Base-by-base conservation (phyloP, 2,888 invertebrate species). In the Lysandra coridon region DNA sequence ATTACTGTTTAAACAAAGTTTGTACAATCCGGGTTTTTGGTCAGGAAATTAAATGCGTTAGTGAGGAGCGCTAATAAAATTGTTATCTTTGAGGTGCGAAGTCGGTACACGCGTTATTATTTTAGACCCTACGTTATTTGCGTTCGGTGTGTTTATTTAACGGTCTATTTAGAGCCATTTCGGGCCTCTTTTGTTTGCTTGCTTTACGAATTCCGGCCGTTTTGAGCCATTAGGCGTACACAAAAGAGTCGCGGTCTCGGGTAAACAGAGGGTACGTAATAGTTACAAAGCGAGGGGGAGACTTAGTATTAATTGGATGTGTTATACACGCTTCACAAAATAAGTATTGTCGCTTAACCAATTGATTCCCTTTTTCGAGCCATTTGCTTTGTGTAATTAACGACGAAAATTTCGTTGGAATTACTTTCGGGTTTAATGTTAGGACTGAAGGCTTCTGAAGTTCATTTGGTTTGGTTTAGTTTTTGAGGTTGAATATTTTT, bases 151-250 rank as follows among this genome's bases (percentile, higher is more conserved):
- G 88, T 81, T 80, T 85, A 84, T 84, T 82, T 82, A 80, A 81
- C 82, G 85, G 85, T 84, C 86, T 86, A 87, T 89, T 90, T 90
- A 87, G 89, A 91, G 87, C 89, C 88, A 91, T 92, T 91, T 88
- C 84, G 88, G 89, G 88, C 89, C 88, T 91, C 62, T 91, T 91
- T 89, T 84, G 84, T 86, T 85, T 85, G 83, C 85, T 85, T 90
- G 91, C 91, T 92, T 90, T 90, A 88, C 89, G 91, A 92, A 93
- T 92, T 92, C 90, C 91, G 89, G 91, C 92, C 91, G 91, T 93
- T 93, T 93, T 92, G 91, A 92, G 92, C 91, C 92, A 93, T 93
- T 94, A 93, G 90, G 89, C 91, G 92, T 91, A 91, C 92, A 92
- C 92, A 93, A 93, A 93, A 93, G 93, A 91, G 89, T 91, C 88